phyloP scores from a whole-genome alignment of 1,140 invertebrate genomes.

The Cyclargus thomasi region DNA sequence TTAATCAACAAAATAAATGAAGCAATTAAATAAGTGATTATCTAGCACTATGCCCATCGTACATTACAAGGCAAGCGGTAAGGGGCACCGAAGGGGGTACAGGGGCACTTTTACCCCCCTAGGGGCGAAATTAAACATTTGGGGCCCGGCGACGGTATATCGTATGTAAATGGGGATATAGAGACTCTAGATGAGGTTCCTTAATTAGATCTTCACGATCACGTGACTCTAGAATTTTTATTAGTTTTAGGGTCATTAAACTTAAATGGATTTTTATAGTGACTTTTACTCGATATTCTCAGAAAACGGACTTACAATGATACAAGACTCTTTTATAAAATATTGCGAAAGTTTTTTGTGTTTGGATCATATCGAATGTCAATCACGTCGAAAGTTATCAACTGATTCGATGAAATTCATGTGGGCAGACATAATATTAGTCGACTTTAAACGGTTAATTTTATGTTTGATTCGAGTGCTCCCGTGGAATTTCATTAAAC shows the following conservation, averaged over 20 bases:
- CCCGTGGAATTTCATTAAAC: no score
- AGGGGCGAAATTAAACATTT: slow-evolving; percentile 66
- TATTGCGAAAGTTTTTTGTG: no score
- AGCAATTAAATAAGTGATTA: slow-evolving; percentile 72
- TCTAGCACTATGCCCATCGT: slow-evolving; percentile 66
- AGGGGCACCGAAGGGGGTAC: slow-evolving; percentile 16
- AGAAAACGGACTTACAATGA: no score
- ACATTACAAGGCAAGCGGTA: slow-evolving; percentile 59
- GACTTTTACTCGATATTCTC: neutral
- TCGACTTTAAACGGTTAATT: no score
- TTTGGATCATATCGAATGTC: no score
- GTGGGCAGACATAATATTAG: no score
- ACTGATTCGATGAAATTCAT: no score
- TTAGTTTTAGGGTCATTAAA: neutral
- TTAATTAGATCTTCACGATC: neutral
- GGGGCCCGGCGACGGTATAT: slow-evolving; percentile 39
- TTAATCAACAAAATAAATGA: slow-evolving; percentile 74
- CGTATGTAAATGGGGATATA: slow-evolving; percentile 32
- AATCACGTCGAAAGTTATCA: no score
- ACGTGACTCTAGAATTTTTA: neutral
- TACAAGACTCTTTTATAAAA: no score
- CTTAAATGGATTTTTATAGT: neutral
- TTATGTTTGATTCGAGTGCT: no score
- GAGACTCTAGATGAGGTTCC: slow-evolving; percentile 31
- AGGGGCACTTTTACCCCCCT: slow-evolving; percentile 27